These are phyloP conservation scores for Lepus oiostolus DNA, from an alignment of 2,797 vertebrate genomes.

Conservation along the genomic window DNA sequence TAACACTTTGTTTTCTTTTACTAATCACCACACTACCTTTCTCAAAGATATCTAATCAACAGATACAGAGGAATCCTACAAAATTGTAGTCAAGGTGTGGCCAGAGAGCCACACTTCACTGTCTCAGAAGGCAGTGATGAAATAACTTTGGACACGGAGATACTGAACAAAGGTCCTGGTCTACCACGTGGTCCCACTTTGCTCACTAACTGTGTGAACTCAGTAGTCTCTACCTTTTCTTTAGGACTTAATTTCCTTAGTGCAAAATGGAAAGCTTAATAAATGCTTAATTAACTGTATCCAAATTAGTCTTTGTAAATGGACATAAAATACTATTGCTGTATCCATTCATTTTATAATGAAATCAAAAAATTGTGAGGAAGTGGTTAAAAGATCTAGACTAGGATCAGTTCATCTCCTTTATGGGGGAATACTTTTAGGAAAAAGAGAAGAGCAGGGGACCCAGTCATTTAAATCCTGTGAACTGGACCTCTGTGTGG, in stretches of 20 bases:
- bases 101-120: neutral
- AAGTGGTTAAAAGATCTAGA: neutral
- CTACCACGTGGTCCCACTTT: neutral
- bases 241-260: neutral
- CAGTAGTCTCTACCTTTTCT: neutral
- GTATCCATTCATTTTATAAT: neutral
- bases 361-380: neutral
- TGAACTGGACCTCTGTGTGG: neutral
- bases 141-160: neutral
- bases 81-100: neutral
- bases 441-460: neutral
- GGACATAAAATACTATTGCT: neutral
- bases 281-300: neutral
- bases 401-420: neutral
- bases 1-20: neutral
- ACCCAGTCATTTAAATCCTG: neutral
- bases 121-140: neutral
- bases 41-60: neutral
- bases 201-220: neutral
- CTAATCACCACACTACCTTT: neutral
- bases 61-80: neutral
- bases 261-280: neutral
- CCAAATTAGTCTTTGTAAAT: conserved; percentile 1
- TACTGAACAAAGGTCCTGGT: neutral
- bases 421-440: neutral